Percentiles rank a stretch among this genome's conserved stretches.
Conservation (phyloP, 2,797 vertebrate species). For the Triplophysa bombifrons region DNA sequence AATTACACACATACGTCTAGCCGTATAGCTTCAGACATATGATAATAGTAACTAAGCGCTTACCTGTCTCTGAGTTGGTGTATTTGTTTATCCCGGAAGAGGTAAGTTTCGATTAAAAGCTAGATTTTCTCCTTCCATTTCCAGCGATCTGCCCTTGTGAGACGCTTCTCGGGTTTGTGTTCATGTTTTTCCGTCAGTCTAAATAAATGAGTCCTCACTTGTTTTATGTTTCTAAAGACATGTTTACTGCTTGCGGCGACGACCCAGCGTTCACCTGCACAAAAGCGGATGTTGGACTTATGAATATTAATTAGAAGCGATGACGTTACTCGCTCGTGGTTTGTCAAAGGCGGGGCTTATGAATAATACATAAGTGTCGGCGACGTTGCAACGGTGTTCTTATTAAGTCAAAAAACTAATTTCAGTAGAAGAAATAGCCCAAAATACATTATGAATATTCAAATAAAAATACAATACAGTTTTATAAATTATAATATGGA, state of each 20-base stretch:
- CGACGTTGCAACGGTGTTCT: too few species aligned
- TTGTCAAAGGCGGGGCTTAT: not conserved
- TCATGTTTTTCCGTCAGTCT: not conserved
- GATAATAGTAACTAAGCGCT: not conserved
- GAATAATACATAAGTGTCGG: not conserved
- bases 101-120: not conserved
- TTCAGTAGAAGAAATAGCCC: too few species aligned
- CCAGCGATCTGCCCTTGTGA: not conserved
- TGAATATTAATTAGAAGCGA: constrained; percentile 16
- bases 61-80: constrained; percentile 13
- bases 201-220: not conserved
- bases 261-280: constrained; percentile 41
- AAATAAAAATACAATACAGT: too few species aligned
- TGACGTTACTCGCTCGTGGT: not conserved
- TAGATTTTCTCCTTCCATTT: constrained; percentile 19
- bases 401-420: too few species aligned
- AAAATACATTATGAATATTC: too few species aligned
- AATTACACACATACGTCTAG: not conserved
- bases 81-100: constrained; percentile 18
- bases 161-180: not conserved
- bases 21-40: not conserved
- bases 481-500: too few species aligned
- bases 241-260: not conserved
- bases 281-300: not conserved
- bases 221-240: not conserved